These are phyloP conservation scores for Oryzias woworae DNA, from an alignment of 2,113 vertebrate genomes.

Conservation along the genomic window DNA sequence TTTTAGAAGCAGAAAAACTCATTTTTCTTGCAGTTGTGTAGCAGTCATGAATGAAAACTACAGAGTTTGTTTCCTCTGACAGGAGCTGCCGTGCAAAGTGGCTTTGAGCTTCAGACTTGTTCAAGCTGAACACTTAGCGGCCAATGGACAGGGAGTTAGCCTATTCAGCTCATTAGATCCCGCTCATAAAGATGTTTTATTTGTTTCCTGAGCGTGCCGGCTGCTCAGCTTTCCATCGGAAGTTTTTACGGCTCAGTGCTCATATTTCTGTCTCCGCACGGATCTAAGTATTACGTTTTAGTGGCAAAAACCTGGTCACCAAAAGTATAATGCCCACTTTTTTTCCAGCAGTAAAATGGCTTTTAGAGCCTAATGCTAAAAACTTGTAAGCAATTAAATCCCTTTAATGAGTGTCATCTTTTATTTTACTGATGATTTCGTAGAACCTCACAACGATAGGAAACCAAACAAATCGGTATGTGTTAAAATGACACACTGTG, in stretches of 20 bases:
- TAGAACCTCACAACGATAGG: not conserved
- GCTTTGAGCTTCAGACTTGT: slow-evolving; percentile 41
- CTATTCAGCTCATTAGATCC: slow-evolving; percentile 68
- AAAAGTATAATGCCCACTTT: slow-evolving; percentile 46
- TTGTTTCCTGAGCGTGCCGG: slow-evolving; percentile 69
- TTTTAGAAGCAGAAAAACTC: slow-evolving; percentile 33
- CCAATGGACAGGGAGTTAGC: slow-evolving; percentile 48
- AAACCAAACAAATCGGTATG: too few relatives aligned
- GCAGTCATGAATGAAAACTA: slow-evolving; percentile 34
- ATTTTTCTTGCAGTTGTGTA: slow-evolving; percentile 16
- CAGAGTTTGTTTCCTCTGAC: slow-evolving; percentile 26
- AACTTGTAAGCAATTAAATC: not conserved
- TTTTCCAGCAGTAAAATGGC: not conserved
- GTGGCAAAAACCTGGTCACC: slow-evolving; percentile 48
- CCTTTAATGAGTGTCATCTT: not conserved
- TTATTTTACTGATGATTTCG: not conserved
- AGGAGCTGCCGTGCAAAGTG: slow-evolving; percentile 41
- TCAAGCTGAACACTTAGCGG: slow-evolving; percentile 62
- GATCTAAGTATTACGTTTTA: slow-evolving; percentile 53
- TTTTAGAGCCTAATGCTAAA: not conserved
- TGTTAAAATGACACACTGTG: too few relatives aligned
- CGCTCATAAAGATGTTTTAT: slow-evolving; percentile 73
- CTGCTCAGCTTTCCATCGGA: slow-evolving; percentile 66
- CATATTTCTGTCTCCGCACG: slow-evolving; percentile 62
- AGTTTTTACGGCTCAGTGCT: slow-evolving; percentile 55